phyloP scores from a whole-genome alignment of 2,797 vertebrate genomes.

The Merluccius polli region DNA sequence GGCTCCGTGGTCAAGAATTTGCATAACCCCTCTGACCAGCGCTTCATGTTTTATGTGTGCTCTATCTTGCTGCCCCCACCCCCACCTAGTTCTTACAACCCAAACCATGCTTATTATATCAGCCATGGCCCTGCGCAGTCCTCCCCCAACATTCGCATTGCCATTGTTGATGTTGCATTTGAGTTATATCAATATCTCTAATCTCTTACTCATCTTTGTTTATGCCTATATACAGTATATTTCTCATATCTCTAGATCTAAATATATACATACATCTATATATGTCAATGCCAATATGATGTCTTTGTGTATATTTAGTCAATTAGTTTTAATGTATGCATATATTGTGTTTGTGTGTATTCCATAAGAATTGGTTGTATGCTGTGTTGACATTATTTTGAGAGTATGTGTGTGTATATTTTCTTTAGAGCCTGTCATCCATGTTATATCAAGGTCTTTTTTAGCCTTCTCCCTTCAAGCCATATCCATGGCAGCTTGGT shows the following conservation, averaged over 20 bases:
- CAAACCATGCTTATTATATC: slow-evolving; percentile 43
- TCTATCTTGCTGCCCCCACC: slow-evolving; percentile 22
- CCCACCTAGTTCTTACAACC: slow-evolving; percentile 27
- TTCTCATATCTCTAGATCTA: not conserved
- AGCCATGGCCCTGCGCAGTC: not conserved
- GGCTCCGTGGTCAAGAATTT: slow-evolving; percentile 56
- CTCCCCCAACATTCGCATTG: not conserved
- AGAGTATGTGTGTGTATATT: slow-evolving; percentile 24
- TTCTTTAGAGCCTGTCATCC: slow-evolving; percentile 33
- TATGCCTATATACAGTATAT: not conserved
- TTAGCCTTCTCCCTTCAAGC: slow-evolving; percentile 35
- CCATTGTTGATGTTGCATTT: not conserved
- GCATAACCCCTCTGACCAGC: slow-evolving; percentile 65
- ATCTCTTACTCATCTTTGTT: not conserved
- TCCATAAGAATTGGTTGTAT: too few relatives aligned
- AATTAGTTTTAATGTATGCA: not conserved
- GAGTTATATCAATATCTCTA: not conserved
- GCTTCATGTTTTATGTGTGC: slow-evolving; percentile 65
- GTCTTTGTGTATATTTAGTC: slow-evolving; percentile 4
- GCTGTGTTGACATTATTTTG: not conserved
- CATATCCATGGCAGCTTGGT: slow-evolving; percentile 59
- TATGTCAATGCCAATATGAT: not conserved
- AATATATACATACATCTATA: not conserved
- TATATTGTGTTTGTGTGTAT: not conserved
- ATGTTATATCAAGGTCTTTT: slow-evolving; percentile 51